phyloP scores from a whole-genome alignment of 2,888 invertebrate species.

The Pristionchus exspectatus region DNA sequence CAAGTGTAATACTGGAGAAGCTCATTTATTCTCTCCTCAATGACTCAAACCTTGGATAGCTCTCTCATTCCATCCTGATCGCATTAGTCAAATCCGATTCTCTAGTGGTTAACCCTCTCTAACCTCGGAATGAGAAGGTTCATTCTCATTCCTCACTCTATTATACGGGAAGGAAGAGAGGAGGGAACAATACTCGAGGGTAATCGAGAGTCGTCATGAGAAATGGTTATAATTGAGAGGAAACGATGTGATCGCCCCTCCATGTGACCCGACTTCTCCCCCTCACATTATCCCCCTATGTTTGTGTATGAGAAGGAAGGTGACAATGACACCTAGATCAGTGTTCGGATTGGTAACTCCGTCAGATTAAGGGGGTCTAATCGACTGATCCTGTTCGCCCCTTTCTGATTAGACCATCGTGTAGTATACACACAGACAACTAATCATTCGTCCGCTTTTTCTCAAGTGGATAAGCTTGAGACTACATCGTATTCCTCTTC shows the following conservation, averaged over 20 bases:
- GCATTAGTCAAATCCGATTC: neutral
- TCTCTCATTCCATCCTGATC: neutral
- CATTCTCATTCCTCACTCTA: conserved; percentile 41
- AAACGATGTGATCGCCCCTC: neutral
- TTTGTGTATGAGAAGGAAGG: conserved; percentile 18
- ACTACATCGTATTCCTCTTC: conserved; percentile 5
- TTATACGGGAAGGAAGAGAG: conserved; percentile 27
- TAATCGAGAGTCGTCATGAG: conserved; percentile 45
- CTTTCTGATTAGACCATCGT: neutral
- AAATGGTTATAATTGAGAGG: conserved; percentile 9
- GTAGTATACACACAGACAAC: conserved; percentile 27
- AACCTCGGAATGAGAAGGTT: conserved; percentile 8
- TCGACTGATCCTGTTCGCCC: neutral
- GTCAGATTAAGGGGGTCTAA: neutral
- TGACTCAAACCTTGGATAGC: neutral
- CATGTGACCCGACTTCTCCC: neutral
- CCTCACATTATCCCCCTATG: conserved; percentile 11
- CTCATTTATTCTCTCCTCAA: neutral
- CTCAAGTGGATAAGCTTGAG: conserved; percentile 19
- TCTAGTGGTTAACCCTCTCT: conserved; percentile 5
- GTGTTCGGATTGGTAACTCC: neutral
- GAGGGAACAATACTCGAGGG: neutral
- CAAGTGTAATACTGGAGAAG: neutral
- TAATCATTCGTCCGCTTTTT: conserved; percentile 12
- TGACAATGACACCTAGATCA: conserved; percentile 23